A percentile compares a stretch with the other conserved stretches of the same genome.
phyloP scores from a whole-genome alignment of 2,797 vertebrate species.

The Arctocebus calabarensis region DNA sequence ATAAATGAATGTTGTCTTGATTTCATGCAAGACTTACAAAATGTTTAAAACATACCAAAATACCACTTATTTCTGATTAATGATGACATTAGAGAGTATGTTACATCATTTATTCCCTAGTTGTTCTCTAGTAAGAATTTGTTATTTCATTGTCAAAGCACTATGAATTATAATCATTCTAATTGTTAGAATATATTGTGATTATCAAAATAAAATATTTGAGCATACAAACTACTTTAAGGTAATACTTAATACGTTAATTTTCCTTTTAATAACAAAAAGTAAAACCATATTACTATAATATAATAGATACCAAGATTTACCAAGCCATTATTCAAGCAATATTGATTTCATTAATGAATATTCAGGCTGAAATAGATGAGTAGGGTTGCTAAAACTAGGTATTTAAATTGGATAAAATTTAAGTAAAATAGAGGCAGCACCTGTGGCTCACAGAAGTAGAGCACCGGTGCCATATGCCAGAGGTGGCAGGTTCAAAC shows the following conservation, averaged over 20 bases:
- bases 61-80: not conserved
- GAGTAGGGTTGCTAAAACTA: not conserved
- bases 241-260: not conserved
- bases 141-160: not conserved
- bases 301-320: conserved; percentile 15
- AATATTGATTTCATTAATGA: conserved; percentile 4
- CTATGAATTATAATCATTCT: not conserved
- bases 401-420: conserved; percentile 9
- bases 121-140: not conserved
- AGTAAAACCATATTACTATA: not conserved
- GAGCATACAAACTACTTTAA: not conserved
- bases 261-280: not conserved
- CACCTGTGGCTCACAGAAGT: no score
- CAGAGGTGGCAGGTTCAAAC: no score
- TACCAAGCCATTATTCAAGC: not conserved
- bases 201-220: not conserved
- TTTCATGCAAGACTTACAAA: not conserved
- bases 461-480: no score
- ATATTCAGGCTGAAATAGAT: not conserved
- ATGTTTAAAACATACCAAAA: not conserved
- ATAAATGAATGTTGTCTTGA: not conserved
- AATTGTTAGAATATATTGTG: not conserved
- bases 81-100: not conserved
- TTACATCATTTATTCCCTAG: not conserved
- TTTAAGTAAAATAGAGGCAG: not conserved